Conservation (phyloP, 1,140 invertebrate species). For the Onthophagus taurus region DNA sequence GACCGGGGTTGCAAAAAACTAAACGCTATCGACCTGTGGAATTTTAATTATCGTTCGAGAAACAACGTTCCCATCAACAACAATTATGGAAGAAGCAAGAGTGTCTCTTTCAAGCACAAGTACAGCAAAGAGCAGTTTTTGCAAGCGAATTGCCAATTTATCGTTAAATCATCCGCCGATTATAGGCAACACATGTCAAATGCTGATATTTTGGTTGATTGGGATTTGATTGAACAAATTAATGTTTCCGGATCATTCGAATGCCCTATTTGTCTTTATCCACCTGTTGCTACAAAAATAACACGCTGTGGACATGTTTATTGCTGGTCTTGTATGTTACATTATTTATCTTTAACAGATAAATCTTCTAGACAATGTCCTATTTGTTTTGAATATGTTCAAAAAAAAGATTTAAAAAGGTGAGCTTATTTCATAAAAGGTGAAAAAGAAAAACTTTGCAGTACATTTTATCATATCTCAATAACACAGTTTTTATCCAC, state of each 20-base stretch:
- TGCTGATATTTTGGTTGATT: slow-evolving; percentile 84
- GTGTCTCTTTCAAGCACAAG: slow-evolving; percentile 49
- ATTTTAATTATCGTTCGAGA: slow-evolving; percentile 77
- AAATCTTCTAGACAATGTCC: slow-evolving; percentile 73
- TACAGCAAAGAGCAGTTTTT: slow-evolving; percentile 91
- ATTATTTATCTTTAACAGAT: slow-evolving; percentile 79
- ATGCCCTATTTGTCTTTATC: slow-evolving; percentile 86
- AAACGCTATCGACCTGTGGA: slow-evolving; percentile 86
- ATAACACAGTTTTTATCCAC: neutral
- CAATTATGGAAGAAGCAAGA: slow-evolving; percentile 18
- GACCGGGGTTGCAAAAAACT: slow-evolving; percentile 79
- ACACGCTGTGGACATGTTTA: slow-evolving; percentile 92
- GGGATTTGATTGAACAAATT: slow-evolving; percentile 83
- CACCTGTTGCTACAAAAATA: slow-evolving; percentile 78
- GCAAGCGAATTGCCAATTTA: slow-evolving; percentile 93
- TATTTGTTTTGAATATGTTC: slow-evolving; percentile 73
- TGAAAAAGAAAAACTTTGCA: too few species aligned
- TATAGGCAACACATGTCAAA: slow-evolving; percentile 66
- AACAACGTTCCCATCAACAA: slow-evolving; percentile 45
- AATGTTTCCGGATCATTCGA: slow-evolving; percentile 58
- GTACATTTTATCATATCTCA: too few species aligned
- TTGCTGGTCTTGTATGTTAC: slow-evolving; percentile 91
- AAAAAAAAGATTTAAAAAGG: slow-evolving; percentile 75
- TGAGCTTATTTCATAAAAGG: too few species aligned
- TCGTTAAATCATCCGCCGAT: slow-evolving; percentile 71